Percentiles rank a stretch among this genome's conserved stretches.
phyloP scores from a whole-genome alignment of 2,888 invertebrate species.

The Meliscaeva auricollis region DNA sequence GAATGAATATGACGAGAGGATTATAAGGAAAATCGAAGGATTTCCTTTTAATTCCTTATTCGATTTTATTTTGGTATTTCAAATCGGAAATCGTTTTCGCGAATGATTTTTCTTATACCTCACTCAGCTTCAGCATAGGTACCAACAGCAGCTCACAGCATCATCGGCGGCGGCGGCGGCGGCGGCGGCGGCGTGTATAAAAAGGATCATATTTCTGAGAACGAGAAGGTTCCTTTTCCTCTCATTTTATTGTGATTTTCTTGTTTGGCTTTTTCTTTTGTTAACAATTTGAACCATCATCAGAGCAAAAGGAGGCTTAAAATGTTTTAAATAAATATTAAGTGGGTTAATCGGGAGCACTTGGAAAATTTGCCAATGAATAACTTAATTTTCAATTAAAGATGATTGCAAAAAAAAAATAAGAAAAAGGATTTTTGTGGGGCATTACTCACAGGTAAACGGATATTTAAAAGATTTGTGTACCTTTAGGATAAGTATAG shows the following conservation, averaged over 20 bases:
- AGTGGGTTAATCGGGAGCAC: conserved; percentile 50
- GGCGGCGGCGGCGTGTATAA: too few relatives aligned
- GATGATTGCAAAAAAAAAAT: background rate
- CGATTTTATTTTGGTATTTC: conserved; percentile 20
- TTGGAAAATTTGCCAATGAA: conserved; percentile 54
- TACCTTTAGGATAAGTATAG: too few relatives aligned
- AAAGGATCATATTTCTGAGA: background rate
- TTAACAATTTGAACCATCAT: conserved; percentile 1
- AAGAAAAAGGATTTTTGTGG: conserved; percentile 11
- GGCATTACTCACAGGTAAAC: conserved; percentile 23
- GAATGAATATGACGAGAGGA: background rate
- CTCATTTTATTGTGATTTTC: background rate
- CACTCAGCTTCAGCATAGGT: background rate
- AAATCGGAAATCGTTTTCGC: conserved; percentile 70
- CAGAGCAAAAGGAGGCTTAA: conserved; percentile 28
- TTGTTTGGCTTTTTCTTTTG: conserved; percentile 1
- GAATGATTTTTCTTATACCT: conserved; percentile 51
- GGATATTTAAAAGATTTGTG: background rate
- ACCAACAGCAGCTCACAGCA: too few relatives aligned
- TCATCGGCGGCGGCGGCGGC: too few relatives aligned
- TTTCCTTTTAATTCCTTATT: conserved; percentile 64
- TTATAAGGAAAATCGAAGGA: conserved; percentile 51
- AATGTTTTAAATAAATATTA: conserved; percentile 62
- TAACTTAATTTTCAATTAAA: conserved; percentile 73
- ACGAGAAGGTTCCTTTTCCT: background rate